Conservation (phyloP, 2,113 vertebrate species). For the Romanogobio albipinnatus region DNA sequence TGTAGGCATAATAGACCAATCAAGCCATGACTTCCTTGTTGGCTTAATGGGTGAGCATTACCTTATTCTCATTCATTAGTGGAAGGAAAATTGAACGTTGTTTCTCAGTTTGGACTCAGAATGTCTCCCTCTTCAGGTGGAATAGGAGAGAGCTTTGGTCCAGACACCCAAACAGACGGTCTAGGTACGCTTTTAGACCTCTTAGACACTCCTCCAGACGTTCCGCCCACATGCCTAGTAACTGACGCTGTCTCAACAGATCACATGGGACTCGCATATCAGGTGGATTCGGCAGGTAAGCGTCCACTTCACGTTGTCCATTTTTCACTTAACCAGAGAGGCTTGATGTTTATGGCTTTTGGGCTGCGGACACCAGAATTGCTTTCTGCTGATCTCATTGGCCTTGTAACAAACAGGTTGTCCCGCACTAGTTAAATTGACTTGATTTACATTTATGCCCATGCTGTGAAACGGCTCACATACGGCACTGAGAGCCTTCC, state of each 20-base stretch:
- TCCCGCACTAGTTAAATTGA: background rate
- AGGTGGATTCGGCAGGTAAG: conserved; percentile 57
- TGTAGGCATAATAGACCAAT: conserved; percentile 61
- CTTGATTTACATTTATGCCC: conserved; percentile 6
- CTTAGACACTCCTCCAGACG: conserved; percentile 31
- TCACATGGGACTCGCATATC: conserved; percentile 53
- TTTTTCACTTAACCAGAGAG: background rate
- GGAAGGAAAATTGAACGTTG: background rate
- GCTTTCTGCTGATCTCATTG: background rate
- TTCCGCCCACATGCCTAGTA: conserved; percentile 52
- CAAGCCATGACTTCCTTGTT: conserved; percentile 67
- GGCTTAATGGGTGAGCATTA: conserved; percentile 65
- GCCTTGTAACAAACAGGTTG: conserved; percentile 5
- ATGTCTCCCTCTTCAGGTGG: conserved; percentile 61
- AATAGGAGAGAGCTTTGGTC: conserved; percentile 51
- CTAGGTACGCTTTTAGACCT: conserved; percentile 61
- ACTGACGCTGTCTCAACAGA: conserved; percentile 53
- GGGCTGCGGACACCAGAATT: background rate
- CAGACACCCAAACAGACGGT: conserved; percentile 53
- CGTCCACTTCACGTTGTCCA: background rate
- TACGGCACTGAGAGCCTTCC: background rate
- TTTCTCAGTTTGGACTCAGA: background rate
- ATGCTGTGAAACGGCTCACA: background rate
- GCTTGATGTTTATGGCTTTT: conserved; percentile 21
- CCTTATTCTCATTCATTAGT: background rate